Conservation (phyloP, 2,113 vertebrate species). For the Echinops telfairi region DNA sequence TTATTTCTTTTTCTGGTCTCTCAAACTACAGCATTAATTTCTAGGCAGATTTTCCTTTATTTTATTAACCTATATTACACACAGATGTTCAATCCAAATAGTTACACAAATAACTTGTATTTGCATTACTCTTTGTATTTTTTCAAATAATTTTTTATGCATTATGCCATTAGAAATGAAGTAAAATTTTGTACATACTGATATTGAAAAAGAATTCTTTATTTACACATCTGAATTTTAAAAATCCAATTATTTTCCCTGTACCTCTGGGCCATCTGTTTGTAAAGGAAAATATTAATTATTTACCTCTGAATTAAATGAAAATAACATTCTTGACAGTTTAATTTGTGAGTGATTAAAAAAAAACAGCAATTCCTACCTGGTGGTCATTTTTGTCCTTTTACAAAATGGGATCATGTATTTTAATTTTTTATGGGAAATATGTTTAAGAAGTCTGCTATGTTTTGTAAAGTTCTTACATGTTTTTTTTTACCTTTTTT, state of each 20-base stretch:
- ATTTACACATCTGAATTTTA: slow-evolving; percentile 64
- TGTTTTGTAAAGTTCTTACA: background rate
- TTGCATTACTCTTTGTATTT: slow-evolving; percentile 34
- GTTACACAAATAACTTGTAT: background rate
- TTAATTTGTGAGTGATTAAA: slow-evolving; percentile 62
- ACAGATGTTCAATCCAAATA: slow-evolving; percentile 12
- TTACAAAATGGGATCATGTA: background rate
- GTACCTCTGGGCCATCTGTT: slow-evolving; percentile 23
- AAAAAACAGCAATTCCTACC: slow-evolving; percentile 2
- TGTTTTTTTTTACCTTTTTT: background rate
- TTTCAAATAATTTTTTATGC: background rate
- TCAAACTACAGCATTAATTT: slow-evolving; percentile 38
- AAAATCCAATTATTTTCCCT: slow-evolving; percentile 8
- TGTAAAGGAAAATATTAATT: slow-evolving; percentile 54
- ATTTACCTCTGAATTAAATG: background rate
- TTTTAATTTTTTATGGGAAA: slow-evolving; percentile 12
- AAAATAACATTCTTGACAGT: slow-evolving; percentile 37
- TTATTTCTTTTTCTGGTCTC: background rate
- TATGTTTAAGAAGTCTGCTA: background rate
- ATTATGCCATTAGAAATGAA: slow-evolving; percentile 54
- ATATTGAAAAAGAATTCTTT: slow-evolving; percentile 56
- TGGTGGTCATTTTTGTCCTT: slow-evolving; percentile 15
- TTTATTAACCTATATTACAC: slow-evolving; percentile 4
- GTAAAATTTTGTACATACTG: slow-evolving; percentile 9
- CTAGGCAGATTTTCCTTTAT: background rate